A percentile compares a stretch with the other conserved stretches of the same genome.
phyloP scores from a whole-genome alignment of 2,113 vertebrate species.

The Silurus asotus region DNA sequence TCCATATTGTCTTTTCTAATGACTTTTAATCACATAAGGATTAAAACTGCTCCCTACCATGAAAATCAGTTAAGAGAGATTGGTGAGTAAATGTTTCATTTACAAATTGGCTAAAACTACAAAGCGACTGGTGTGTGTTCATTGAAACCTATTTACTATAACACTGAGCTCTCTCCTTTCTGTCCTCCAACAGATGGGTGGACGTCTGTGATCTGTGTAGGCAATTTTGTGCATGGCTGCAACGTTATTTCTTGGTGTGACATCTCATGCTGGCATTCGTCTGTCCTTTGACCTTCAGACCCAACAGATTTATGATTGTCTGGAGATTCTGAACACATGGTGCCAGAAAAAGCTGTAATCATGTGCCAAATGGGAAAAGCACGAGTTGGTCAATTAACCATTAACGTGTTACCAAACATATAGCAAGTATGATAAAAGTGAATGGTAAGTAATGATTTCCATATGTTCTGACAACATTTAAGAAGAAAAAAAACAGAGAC shows the following conservation, averaged over 20 bases:
- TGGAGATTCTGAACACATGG: constrained; percentile 46
- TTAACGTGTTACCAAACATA: background rate
- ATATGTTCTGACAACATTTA: background rate
- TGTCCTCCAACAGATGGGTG: constrained; percentile 73
- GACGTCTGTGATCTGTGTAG: constrained; percentile 76
- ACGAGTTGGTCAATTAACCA: constrained; percentile 20
- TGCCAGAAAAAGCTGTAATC: constrained; percentile 18
- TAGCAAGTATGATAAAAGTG: background rate
- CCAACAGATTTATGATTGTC: constrained; percentile 69
- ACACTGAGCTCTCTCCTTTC: constrained; percentile 64
- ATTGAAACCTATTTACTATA: constrained; percentile 70
- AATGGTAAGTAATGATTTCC: background rate
- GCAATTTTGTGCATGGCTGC: constrained; percentile 82
- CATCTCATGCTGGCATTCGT: constrained; percentile 74
- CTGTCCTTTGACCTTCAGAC: constrained; percentile 79
- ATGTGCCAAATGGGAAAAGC: background rate
- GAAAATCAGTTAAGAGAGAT: constrained; percentile 36
- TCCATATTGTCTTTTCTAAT: constrained; percentile 29
- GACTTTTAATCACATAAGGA: constrained; percentile 28
- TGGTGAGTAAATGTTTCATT: constrained; percentile 63
- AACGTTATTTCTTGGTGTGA: constrained; percentile 76
- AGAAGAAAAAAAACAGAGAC: background rate
- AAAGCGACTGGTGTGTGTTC: constrained; percentile 57
- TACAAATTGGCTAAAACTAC: constrained; percentile 59
- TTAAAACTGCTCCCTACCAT: constrained; percentile 24